Conservation (phyloP, 2,888 invertebrate genomes). For the Magallana nippona region DNA sequence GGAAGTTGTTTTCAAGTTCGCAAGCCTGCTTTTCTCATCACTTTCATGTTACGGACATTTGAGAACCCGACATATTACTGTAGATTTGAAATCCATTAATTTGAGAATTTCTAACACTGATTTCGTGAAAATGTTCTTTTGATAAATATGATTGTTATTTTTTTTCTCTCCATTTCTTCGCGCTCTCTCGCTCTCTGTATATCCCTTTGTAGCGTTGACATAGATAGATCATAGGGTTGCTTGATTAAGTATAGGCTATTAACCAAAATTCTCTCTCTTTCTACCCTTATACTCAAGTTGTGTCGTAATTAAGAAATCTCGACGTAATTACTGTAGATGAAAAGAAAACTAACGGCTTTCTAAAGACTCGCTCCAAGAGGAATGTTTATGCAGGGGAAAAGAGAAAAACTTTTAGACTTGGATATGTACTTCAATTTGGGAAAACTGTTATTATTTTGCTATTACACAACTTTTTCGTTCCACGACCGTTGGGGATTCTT, state of each 20-base stretch:
- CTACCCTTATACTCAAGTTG: background rate
- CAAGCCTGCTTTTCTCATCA: background rate
- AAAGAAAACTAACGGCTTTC: background rate
- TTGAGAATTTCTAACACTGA: conserved; percentile 20
- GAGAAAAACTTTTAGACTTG: no score
- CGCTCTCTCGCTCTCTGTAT: no score
- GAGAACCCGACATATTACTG: conserved; percentile 2
- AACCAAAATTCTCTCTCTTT: conserved; percentile 6
- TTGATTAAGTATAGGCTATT: background rate
- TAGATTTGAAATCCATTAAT: conserved; percentile 26
- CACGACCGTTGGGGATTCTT: no score
- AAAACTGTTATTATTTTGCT: no score
- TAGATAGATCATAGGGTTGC: background rate
- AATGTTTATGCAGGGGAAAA: background rate
- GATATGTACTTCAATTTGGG: no score
- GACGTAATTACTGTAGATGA: conserved; percentile 7
- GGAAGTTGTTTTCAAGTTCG: conserved; percentile 12
- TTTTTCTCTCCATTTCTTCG: background rate
- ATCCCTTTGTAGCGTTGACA: background rate
- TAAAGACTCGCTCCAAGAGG: background rate
- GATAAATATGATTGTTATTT: background rate
- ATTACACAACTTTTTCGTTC: no score
- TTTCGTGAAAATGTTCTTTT: background rate
- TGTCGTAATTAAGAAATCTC: background rate
- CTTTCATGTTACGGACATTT: conserved; percentile 29